Conservation (phyloP, 2,797 vertebrate genomes). For the Triplophysa yarkandensis region DNA sequence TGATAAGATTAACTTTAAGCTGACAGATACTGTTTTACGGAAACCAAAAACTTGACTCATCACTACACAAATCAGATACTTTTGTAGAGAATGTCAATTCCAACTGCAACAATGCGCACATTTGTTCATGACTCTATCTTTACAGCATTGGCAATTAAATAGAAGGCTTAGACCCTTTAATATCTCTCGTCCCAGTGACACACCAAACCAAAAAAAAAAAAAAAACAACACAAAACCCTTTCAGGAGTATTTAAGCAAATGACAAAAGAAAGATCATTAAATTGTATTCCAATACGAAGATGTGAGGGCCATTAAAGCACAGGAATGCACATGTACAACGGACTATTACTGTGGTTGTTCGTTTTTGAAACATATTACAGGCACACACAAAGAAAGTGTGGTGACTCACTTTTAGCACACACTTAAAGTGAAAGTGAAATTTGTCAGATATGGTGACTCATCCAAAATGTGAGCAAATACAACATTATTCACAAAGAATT, state of each 20-base stretch:
- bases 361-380: not conserved
- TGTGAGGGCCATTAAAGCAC: not conserved
- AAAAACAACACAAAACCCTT: not conserved
- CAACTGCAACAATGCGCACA: no score
- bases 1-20: no score
- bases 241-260: not conserved
- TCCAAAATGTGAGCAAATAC: no score
- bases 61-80: no score
- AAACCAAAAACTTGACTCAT: no score
- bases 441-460: not conserved
- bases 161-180: not conserved
- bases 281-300: not conserved
- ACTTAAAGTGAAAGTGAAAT: constrained; percentile 16
- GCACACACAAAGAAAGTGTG: not conserved
- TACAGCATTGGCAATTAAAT: no score
- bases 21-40: no score
- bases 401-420: not conserved
- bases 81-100: no score
- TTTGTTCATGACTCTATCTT: no score
- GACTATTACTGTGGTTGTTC: not conserved
- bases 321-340: not conserved
- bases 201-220: not conserved
- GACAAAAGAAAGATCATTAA: not conserved
- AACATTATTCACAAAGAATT: no score
- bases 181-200: not conserved